Evolutionary conservation across 64 coral and sea anemone species (phyloP).

Genomic region (Hydrozoanthus tunicans): DNA sequence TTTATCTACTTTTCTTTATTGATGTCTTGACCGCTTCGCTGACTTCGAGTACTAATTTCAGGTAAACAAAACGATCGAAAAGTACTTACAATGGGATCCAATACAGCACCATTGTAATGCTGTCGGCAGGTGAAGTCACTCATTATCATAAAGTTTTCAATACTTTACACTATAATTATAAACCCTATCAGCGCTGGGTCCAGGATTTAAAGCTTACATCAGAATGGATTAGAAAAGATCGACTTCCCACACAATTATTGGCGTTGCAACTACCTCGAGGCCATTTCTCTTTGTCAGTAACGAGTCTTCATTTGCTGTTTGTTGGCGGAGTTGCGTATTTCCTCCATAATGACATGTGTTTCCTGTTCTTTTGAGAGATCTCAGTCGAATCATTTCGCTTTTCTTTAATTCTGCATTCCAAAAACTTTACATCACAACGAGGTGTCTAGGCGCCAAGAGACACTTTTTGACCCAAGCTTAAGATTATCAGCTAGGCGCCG

Average conservation of each 20-base stretch:
- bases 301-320: constrained; percentile 8
- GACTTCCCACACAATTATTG: neutral
- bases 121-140: neutral
- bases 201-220: neutral
- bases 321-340: neutral
- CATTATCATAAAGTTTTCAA: neutral
- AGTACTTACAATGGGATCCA: constrained; percentile 15
- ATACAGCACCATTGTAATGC: constrained; percentile 20
- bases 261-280: neutral
- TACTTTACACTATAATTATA: constrained; percentile 1
- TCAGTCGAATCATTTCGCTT: constrained; percentile 9
- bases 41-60: constrained; percentile 19
- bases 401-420: constrained; percentile 42
- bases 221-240: constrained; percentile 16
- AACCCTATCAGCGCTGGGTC: neutral
- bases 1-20: neutral
- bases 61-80: constrained; percentile 24
- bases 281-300: neutral
- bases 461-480: neutral
- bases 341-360: constrained; percentile 47
- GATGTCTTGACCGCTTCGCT: constrained; percentile 1
- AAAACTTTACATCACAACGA: constrained; percentile 10
- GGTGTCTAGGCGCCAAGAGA: neutral
- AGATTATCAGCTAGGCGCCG: neutral
- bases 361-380: constrained; percentile 57